Conservation (phyloP, 2,888 invertebrate genomes). For the Orchestes rusci region DNA sequence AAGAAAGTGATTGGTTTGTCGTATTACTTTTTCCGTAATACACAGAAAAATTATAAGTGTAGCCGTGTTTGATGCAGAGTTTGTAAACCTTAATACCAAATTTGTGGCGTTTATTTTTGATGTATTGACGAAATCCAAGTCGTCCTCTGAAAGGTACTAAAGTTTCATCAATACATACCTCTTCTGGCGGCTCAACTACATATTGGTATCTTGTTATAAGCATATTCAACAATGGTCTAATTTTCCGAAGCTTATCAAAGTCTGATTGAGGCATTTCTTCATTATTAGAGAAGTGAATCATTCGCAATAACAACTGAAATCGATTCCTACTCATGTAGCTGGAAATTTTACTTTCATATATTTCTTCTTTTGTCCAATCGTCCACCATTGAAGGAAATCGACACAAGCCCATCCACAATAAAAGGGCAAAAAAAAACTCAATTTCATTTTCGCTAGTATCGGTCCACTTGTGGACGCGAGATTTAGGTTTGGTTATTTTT, state of each 20-base stretch:
- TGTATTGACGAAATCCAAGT: slow-evolving; percentile 2
- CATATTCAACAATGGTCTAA: slow-evolving; percentile 3
- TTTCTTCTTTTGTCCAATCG: slow-evolving; percentile 1
- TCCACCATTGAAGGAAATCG: neutral
- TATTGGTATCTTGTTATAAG: neutral
- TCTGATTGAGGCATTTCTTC: neutral
- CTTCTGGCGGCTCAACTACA: neutral
- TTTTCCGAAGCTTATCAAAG: neutral
- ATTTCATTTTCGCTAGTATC: slow-evolving; percentile 6
- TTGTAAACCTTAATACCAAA: slow-evolving; percentile 12
- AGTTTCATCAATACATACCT: slow-evolving; percentile 7
- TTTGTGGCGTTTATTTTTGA: slow-evolving; percentile 7
- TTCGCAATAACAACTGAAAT: neutral
- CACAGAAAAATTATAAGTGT: slow-evolving; percentile 6
- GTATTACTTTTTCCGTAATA: slow-evolving; percentile 5
- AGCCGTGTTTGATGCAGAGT: slow-evolving; percentile 5
- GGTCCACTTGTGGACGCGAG: neutral
- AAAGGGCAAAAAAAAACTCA: slow-evolving; percentile 4
- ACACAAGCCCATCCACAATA: slow-evolving; percentile 10
- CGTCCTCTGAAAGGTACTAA: slow-evolving; percentile 8
- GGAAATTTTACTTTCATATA: neutral
- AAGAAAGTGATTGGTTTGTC: neutral
- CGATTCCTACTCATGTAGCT: neutral
- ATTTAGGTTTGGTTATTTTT: neutral
- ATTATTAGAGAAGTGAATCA: slow-evolving; percentile 5